A percentile compares a stretch with the other conserved stretches of the same genome.
Evolutionary conservation across 2,113 vertebrate genomes (phyloP).

Genomic region (Aleadryas rufinucha): DNA sequence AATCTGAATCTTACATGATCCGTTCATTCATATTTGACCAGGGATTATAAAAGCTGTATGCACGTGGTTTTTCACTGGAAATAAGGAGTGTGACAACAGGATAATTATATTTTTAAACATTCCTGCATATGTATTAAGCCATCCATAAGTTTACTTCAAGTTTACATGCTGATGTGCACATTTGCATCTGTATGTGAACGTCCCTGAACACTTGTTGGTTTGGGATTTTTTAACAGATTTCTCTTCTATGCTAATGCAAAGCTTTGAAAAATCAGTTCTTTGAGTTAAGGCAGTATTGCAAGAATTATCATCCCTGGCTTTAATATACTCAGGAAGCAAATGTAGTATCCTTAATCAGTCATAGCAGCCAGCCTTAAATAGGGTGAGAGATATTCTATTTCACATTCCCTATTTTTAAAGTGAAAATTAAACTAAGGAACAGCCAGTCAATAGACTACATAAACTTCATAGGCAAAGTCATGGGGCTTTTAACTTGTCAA

Average conservation of each 20-base stretch:
- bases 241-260: not conserved
- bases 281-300: not conserved
- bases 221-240: not conserved
- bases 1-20: not conserved
- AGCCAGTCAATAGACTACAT: not conserved
- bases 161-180: not conserved
- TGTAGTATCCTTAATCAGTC: not conserved
- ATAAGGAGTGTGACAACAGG: not conserved
- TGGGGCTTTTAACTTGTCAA: not conserved
- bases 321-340: not conserved
- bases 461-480: not conserved
- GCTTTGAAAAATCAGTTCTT: conserved; percentile 23
- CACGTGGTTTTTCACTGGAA: not conserved
- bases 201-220: not conserved
- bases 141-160: not conserved
- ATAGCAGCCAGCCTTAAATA: not conserved
- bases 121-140: not conserved
- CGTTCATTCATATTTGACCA: not conserved
- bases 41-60: not conserved
- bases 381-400: not conserved
- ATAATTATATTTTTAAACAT: not conserved
- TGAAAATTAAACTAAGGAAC: not conserved
- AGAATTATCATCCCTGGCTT: not conserved
- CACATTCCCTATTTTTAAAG: not conserved
- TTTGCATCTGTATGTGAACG: not conserved